These are phyloP conservation scores for Pelodiscus sinensis DNA, from an alignment of 2,113 vertebrate genomes.

Conservation along the genomic window DNA sequence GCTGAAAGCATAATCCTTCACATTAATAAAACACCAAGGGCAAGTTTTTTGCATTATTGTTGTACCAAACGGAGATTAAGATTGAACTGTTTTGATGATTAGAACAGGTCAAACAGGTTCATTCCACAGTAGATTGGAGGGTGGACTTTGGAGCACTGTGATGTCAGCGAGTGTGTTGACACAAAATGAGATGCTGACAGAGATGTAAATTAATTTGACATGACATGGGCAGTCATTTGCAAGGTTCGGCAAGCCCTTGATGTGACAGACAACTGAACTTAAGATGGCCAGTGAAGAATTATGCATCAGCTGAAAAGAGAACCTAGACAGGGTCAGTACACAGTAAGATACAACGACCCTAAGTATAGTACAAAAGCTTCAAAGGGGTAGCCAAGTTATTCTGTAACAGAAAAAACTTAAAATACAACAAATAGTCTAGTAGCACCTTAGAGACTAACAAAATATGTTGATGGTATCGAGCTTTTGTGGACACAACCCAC, in stretches of 20 bases:
- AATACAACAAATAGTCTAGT: too few relatives aligned
- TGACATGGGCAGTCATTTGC: background rate
- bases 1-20: conserved; percentile 68
- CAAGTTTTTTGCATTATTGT: background rate
- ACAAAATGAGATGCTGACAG: background rate
- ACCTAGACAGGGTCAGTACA: background rate
- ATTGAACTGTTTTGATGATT: background rate
- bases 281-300: background rate
- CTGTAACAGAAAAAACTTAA: too few relatives aligned
- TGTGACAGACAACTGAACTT: background rate
- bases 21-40: conserved; percentile 53
- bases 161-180: accelerated
- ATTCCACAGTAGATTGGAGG: accelerated
- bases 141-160: background rate
- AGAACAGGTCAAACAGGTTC: background rate
- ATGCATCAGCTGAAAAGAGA: background rate
- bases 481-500: too few relatives aligned
- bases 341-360: background rate
- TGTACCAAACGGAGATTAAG: background rate
- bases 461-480: too few relatives aligned
- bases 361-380: background rate
- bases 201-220: background rate
- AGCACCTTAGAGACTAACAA: too few relatives aligned
- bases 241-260: background rate
- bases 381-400: too few relatives aligned